phyloP scores from a whole-genome alignment of 2,888 invertebrate species.

The Schizotus pectinicornis region DNA sequence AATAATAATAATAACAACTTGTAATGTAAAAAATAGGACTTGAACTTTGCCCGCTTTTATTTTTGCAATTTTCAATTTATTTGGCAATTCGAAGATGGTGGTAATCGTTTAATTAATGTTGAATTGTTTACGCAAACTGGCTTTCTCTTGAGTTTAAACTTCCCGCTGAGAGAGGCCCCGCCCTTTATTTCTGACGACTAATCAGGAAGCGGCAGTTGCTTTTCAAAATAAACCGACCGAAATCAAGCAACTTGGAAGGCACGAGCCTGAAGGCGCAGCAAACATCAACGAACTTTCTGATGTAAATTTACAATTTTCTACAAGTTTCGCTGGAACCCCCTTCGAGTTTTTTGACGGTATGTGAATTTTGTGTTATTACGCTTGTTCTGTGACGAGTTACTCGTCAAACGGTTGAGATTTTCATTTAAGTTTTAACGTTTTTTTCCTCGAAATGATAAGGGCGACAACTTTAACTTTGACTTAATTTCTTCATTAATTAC shows the following conservation, averaged over 20 bases:
- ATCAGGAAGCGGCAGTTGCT: constrained; percentile 42
- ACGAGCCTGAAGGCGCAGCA: constrained; percentile 35
- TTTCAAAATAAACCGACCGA: constrained; percentile 53
- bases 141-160: constrained; percentile 6
- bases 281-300: constrained; percentile 48
- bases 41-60: no score
- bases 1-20: no score
- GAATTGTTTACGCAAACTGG: no score
- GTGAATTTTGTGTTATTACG: constrained; percentile 7
- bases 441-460: constrained; percentile 1
- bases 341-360: constrained; percentile 23
- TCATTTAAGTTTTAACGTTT: constrained; percentile 20
- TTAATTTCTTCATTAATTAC: constrained; percentile 9
- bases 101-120: no score
- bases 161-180: constrained; percentile 2
- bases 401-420: background rate
- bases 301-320: constrained; percentile 37
- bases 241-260: constrained; percentile 43
- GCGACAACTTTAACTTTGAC: constrained; percentile 24
- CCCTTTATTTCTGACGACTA: constrained; percentile 33
- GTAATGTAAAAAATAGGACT: no score
- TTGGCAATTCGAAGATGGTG: no score
- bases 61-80: no score
- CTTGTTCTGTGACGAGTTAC: background rate
- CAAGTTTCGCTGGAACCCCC: constrained; percentile 10